Conservation (phyloP, 2,888 invertebrate species). For the Lasioglossum malachurum region DNA sequence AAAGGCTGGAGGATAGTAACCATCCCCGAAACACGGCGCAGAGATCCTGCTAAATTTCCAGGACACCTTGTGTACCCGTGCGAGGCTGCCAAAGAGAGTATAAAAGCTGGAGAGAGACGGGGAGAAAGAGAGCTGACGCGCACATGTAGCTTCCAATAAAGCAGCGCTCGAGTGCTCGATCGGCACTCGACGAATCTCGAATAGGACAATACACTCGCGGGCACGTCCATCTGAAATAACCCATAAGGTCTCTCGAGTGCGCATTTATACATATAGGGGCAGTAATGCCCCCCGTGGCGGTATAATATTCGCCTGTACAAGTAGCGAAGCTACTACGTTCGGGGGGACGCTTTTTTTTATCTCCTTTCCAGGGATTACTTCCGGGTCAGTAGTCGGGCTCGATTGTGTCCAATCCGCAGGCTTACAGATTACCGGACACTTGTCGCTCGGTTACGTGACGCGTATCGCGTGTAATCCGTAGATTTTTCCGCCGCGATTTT, state of each 20-base stretch:
- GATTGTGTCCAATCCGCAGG: constrained; percentile 64
- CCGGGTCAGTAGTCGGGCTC: constrained; percentile 71
- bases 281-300: constrained; percentile 21
- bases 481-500: constrained; percentile 23
- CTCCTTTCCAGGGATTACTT: constrained; percentile 76
- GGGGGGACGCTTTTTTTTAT: constrained; percentile 51
- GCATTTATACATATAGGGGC: constrained; percentile 13
- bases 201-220: constrained; percentile 74
- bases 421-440: constrained; percentile 73
- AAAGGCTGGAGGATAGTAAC: neutral
- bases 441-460: constrained; percentile 52
- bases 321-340: constrained; percentile 25
- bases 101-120: neutral
- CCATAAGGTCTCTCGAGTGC: constrained; percentile 64
- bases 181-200: constrained; percentile 75
- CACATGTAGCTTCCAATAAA: constrained; percentile 76
- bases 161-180: constrained; percentile 72
- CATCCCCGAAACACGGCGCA: too few relatives aligned
- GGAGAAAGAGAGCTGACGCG: constrained; percentile 18
- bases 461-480: constrained; percentile 50
- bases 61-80: constrained; percentile 18
- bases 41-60: constrained; percentile 2
- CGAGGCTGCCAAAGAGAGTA: neutral
- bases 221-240: constrained; percentile 74
- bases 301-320: constrained; percentile 20